Conservation (phyloP, 2,113 vertebrate species). For the Lanius ludovicianus region DNA sequence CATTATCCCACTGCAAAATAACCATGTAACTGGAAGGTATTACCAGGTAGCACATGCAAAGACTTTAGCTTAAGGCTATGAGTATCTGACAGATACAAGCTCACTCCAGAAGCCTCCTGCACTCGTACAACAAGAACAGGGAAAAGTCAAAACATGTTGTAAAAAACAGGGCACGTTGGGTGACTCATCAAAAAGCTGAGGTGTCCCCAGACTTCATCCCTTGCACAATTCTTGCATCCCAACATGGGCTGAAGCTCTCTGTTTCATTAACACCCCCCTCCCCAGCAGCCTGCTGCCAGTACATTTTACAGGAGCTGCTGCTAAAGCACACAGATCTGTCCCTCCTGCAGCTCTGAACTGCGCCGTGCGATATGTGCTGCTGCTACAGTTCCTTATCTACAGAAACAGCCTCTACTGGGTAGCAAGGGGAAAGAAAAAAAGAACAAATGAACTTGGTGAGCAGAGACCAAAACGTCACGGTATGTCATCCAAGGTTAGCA, state of each 20-base stretch:
- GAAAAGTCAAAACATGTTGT: neutral
- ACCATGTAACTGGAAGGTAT: neutral
- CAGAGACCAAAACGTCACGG: neutral
- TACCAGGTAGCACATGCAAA: neutral
- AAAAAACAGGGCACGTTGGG: neutral
- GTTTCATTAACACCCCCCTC: neutral
- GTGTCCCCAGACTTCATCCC: neutral
- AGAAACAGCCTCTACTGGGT: neutral
- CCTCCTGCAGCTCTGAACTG: neutral
- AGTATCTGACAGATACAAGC: neutral
- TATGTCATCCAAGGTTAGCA: neutral
- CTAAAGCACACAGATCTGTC: neutral
- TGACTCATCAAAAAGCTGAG: neutral
- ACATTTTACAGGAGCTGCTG: rapidly evolving
- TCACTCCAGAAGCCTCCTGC: neutral
- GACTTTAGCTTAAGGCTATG: neutral
- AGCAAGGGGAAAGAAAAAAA: neutral
- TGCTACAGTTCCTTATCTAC: neutral
- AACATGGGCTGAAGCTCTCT: neutral
- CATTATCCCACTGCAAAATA: neutral
- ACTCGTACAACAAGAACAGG: neutral
- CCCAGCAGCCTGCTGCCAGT: neutral
- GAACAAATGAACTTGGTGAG: neutral
- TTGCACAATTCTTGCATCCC: neutral
- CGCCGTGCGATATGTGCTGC: rapidly evolving